Conservation (phyloP, 2,888 invertebrate genomes). For the Conus canariensis region DNA sequence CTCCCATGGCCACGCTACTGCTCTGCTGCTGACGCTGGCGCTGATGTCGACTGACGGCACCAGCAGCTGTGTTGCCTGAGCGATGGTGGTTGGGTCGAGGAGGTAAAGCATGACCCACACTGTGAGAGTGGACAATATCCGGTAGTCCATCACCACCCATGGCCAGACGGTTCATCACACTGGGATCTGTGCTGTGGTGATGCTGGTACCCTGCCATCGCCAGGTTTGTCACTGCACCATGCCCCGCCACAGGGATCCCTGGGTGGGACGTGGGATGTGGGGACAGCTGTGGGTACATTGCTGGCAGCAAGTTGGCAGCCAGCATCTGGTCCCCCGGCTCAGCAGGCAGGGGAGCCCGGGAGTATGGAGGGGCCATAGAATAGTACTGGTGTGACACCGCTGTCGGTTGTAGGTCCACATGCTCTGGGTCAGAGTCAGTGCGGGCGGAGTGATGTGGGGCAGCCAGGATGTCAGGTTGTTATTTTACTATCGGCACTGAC, state of each 20-base stretch:
- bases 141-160: slow-evolving; percentile 64
- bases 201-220: slow-evolving; percentile 47
- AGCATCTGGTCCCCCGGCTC: slow-evolving; percentile 22
- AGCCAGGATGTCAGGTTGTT: slow-evolving; percentile 34
- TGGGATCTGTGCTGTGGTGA: slow-evolving; percentile 61
- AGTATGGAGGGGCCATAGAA: slow-evolving; percentile 21
- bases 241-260: slow-evolving; percentile 28
- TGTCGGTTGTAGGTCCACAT: neutral
- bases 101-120: slow-evolving; percentile 59
- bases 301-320: slow-evolving; percentile 27
- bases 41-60: slow-evolving; percentile 44
- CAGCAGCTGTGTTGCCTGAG: slow-evolving; percentile 54
- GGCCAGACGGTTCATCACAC: slow-evolving; percentile 53
- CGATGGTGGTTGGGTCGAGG: slow-evolving; percentile 59
- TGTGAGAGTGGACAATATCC: slow-evolving; percentile 72
- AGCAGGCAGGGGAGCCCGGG: slow-evolving; percentile 24
- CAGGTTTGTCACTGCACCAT: slow-evolving; percentile 8
- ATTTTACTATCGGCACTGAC: no score
- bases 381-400: slow-evolving; percentile 26
- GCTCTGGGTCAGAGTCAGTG: slow-evolving; percentile 37
- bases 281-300: slow-evolving; percentile 29
- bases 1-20: slow-evolving; percentile 44
- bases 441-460: slow-evolving; percentile 6
- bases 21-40: slow-evolving; percentile 44
- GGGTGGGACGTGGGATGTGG: slow-evolving; percentile 4